Evolutionary conservation across 1,140 invertebrate species (phyloP).

Genomic region (Cotesia glomerata): DNA sequence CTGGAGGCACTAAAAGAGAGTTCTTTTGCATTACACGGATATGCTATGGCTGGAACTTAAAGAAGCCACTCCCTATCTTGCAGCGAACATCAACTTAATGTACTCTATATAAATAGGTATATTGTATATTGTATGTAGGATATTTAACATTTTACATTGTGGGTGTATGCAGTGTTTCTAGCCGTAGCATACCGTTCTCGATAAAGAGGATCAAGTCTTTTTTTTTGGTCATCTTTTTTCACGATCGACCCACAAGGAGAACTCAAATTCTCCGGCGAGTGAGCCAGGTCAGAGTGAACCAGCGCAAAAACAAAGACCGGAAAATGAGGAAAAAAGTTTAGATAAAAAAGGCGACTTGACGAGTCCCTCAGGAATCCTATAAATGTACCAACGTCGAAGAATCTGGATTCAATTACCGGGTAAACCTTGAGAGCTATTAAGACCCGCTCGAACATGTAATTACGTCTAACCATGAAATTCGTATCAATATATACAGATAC

Average conservation of each 20-base stretch:
- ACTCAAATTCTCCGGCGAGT: conserved; percentile 10
- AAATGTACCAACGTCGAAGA: conserved; percentile 38
- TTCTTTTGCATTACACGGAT: conserved; percentile 26
- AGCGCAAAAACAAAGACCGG: neutral
- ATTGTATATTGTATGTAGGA: no score
- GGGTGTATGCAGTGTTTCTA: no score
- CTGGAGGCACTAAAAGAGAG: conserved; percentile 1
- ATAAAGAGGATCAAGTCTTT: neutral
- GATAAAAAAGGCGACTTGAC: conserved; percentile 24
- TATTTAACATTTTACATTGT: no score
- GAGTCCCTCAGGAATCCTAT: conserved; percentile 42
- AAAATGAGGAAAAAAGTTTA: neutral
- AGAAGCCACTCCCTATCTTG: conserved; percentile 27
- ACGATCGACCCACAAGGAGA: conserved; percentile 2
- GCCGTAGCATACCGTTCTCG: no score
- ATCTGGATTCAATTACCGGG: conserved; percentile 56
- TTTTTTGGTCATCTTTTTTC: neutral
- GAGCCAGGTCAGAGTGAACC: neutral
- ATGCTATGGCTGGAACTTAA: neutral
- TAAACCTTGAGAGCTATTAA: conserved; percentile 48
- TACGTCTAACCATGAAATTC: conserved; percentile 49
- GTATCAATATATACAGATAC: conserved; percentile 27
- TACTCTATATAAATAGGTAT: neutral
- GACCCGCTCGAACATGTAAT: conserved; percentile 52
- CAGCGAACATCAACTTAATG: conserved; percentile 11